Evolutionary conservation across 2,888 invertebrate species (phyloP), one percentile per base, ranked within the genome.

Genomic region (Frankliniella intonsa): DNA sequence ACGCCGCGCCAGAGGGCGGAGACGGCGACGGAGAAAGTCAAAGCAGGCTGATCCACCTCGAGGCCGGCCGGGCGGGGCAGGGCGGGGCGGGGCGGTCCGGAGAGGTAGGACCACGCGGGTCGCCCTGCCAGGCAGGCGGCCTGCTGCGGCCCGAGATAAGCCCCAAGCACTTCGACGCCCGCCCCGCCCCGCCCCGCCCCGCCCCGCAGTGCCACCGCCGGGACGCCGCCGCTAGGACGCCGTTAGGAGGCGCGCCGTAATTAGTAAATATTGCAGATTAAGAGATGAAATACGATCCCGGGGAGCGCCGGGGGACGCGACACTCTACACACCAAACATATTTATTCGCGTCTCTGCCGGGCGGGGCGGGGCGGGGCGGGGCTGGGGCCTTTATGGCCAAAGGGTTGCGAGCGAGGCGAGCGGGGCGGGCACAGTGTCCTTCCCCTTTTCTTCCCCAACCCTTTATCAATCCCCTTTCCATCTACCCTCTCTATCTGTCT

Each of bases 211-310:
- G 69, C 69, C 22, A 22, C 22, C 22, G 69, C 69, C 22, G 55
- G 17, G 9, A n/a, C 69, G 69, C 69, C 69, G 12, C 38, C 69
- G 69, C 69, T 69, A 22, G 69, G 69, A 69, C 69, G 69, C 69
- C 69, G 69, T 76, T 76, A 76, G 69, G 69, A 76, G 69, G 69
- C 69, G 38, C 38, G 25, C 22, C 69, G 69, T 76, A 76, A 76
- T 76, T 76, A 76, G 69, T 76, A 76, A 76, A 76, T 76, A 76
- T 76, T 76, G 69, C 69, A 76, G 69, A 76, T 76, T 76, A 76
- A 76, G 69, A 76, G 69, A 76, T 76, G 69, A 76, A 76, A 76
- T 76, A 76, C 69, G 69, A 76, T 76, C 22, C 69, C 62, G 62
- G 62, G 62, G 62, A 17, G 62, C 62, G 69, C 25, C 69, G 69